Percentiles rank a stretch among this genome's conserved stretches.
Conservation (phyloP, 2,113 vertebrate species). For the Pagrus major region DNA sequence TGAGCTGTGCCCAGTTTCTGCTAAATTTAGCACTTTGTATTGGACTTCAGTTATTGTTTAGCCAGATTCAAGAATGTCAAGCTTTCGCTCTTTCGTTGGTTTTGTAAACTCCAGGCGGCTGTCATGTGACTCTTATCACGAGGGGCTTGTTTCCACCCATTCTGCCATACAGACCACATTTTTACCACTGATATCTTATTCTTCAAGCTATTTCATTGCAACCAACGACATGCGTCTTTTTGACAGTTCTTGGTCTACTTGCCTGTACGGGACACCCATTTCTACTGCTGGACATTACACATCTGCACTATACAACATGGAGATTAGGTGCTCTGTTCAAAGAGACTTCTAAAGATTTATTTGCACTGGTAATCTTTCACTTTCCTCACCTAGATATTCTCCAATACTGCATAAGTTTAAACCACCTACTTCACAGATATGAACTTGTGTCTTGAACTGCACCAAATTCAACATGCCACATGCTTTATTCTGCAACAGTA, state of each 20-base stretch:
- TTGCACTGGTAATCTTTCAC: constrained; percentile 1
- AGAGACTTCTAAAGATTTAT: background rate
- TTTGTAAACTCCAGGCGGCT: constrained; percentile 42
- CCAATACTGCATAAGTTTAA: background rate
- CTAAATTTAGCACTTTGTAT: constrained; percentile 63
- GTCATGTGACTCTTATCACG: constrained; percentile 42
- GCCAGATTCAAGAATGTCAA: constrained; percentile 38
- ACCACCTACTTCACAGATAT: background rate
- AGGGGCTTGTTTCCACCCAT: constrained; percentile 6
- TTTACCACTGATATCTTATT: constrained; percentile 4
- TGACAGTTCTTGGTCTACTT: background rate
- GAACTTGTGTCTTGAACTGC: background rate
- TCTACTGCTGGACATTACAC: background rate
- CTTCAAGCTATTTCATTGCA: background rate
- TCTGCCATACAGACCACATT: background rate
- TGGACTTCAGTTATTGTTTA: constrained; percentile 49
- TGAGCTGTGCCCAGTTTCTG: constrained; percentile 36
- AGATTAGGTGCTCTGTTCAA: background rate
- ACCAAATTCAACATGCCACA: background rate
- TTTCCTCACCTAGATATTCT: background rate
- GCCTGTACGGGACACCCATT: background rate
- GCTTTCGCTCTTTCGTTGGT: constrained; percentile 28
- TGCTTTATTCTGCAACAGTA: background rate
- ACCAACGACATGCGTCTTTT: background rate
- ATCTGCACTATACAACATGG: background rate